phyloP scores from a whole-genome alignment of 1,140 invertebrate species.

The Antheraea mylitta region DNA sequence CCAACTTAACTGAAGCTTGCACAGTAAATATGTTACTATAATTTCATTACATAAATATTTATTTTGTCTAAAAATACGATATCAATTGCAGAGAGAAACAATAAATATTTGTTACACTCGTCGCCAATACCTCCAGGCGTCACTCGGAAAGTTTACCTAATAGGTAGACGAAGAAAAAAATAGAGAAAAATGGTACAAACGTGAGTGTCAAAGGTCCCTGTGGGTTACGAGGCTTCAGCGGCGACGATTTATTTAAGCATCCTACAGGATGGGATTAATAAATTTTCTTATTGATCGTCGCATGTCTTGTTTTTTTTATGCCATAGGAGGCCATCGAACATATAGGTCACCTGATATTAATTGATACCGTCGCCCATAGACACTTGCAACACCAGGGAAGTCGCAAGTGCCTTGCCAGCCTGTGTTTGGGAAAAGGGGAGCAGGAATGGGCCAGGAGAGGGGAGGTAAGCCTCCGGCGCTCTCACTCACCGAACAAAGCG shows the following conservation, averaged over 20 bases:
- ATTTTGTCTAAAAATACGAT: background rate
- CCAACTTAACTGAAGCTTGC: too few relatives aligned
- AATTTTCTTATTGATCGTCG: background rate
- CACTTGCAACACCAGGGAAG: too few relatives aligned
- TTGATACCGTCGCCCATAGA: too few relatives aligned
- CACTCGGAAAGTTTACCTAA: conserved; percentile 4
- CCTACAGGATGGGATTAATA: background rate
- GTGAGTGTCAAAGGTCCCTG: conserved; percentile 16
- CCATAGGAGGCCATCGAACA: too few relatives aligned
- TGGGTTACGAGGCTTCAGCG: conserved; percentile 7
- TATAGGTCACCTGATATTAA: too few relatives aligned
- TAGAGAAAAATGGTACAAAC: conserved; percentile 10
- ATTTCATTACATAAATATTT: background rate
- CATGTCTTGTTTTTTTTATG: too few relatives aligned
- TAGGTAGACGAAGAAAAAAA: conserved; percentile 5
- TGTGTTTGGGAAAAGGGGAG: too few relatives aligned
- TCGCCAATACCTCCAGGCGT: conserved; percentile 4
- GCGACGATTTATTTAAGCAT: conserved; percentile 15
- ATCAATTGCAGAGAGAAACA: background rate
- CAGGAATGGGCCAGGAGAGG: too few relatives aligned
- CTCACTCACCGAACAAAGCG: too few relatives aligned
- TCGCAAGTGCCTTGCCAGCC: too few relatives aligned
- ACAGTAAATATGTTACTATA: too few relatives aligned
- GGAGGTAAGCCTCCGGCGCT: too few relatives aligned
- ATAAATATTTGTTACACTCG: background rate